These are phyloP conservation scores for Capitulum mitella DNA, from an alignment of 2,888 invertebrate genomes.

Conservation along the genomic window DNA sequence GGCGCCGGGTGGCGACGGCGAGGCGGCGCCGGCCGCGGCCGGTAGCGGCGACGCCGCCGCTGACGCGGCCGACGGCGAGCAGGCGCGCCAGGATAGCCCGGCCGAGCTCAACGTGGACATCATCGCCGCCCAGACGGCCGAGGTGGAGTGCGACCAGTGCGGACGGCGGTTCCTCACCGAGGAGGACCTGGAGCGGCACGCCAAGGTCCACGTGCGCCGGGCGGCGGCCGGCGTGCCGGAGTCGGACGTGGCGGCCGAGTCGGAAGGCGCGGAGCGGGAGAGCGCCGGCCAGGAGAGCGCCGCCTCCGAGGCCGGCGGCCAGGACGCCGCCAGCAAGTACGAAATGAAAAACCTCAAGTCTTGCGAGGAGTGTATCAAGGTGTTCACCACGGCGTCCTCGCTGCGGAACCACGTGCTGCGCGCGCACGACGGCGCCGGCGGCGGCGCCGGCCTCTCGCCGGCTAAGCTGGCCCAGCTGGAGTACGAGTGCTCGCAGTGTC, in stretches of 20 bases:
- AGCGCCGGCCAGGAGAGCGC: neutral
- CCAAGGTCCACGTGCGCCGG: neutral
- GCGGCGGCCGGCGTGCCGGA: neutral
- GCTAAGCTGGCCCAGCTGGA: neutral
- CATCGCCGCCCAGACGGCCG: neutral
- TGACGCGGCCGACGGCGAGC: neutral
- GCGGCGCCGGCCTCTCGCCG: neutral
- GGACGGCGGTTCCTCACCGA: neutral
- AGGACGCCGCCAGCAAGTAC: neutral
- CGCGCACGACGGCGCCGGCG: neutral
- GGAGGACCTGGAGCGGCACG: neutral
- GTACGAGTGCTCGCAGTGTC: neutral
- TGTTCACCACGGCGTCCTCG: neutral
- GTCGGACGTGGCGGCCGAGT: too few species aligned
- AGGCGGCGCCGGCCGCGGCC: neutral
- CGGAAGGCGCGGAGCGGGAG: neutral
- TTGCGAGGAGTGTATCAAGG: neutral
- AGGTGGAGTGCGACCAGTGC: neutral
- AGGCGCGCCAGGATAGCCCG: neutral
- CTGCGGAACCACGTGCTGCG: neutral
- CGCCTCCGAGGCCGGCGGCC: too few species aligned
- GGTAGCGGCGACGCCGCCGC: neutral
- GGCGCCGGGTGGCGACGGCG: neutral
- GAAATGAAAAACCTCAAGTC: neutral
- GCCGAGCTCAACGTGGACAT: constrained; percentile 16